Conservation (phyloP, 2,797 vertebrate species). For the Scarus forsteni region DNA sequence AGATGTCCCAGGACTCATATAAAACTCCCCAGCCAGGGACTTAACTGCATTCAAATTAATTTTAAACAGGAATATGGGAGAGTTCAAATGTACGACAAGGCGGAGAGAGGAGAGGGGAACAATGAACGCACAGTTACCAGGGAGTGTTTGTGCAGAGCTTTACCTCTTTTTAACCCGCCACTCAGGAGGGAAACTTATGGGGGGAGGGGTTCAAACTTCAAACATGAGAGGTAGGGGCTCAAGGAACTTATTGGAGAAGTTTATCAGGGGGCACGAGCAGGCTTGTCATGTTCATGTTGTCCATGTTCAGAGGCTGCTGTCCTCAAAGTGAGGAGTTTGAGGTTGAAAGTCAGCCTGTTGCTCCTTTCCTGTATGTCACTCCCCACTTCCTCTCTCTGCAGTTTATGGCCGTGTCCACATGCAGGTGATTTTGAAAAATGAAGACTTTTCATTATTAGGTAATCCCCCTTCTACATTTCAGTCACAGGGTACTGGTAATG, state of each 20-base stretch:
- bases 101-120: conserved; percentile 15
- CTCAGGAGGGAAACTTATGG: conserved; percentile 1
- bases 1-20: conserved; percentile 36
- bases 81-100: conserved; percentile 35
- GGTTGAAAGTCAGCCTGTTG: too few relatives aligned
- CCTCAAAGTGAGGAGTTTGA: too few relatives aligned
- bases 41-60: conserved; percentile 45
- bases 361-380: too few relatives aligned
- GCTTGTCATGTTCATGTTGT: too few relatives aligned
- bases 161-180: not conserved
- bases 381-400: too few relatives aligned
- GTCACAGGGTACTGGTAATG: too few relatives aligned
- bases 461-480: too few relatives aligned
- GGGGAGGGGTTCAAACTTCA: conserved; percentile 5
- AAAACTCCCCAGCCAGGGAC: conserved; percentile 34
- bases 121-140: conserved; percentile 3
- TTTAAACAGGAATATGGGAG: conserved; percentile 41
- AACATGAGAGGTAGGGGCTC: conserved; percentile 5
- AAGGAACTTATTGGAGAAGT: conserved; percentile 1
- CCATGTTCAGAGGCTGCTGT: too few relatives aligned
- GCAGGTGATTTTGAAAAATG: too few relatives aligned
- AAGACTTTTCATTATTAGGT: too few relatives aligned
- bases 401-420: too few relatives aligned
- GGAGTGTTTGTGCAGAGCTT: conserved; percentile 1
- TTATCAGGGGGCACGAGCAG: not conserved